Conservation (phyloP, 1,140 invertebrate genomes). For the Bombus vancouverensis region DNA sequence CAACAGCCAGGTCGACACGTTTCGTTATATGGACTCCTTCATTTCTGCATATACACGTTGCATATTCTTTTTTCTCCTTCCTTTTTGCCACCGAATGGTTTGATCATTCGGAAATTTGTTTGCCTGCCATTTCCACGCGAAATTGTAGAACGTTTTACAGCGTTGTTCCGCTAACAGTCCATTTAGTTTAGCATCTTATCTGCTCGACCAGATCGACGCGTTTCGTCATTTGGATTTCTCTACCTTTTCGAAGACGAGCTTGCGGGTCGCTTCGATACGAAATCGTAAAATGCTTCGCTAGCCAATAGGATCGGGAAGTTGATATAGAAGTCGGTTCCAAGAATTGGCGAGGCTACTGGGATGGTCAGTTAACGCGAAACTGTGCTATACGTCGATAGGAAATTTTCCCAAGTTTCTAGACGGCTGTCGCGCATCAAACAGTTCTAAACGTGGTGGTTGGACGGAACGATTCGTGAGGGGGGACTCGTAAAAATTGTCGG, state of each 20-base stretch:
- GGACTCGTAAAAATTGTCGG: conserved; percentile 14
- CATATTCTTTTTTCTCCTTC: no score
- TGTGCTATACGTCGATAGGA: not conserved
- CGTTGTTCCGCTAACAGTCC: not conserved
- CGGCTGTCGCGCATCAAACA: not conserved
- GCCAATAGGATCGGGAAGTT: no score
- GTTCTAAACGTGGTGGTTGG: not conserved
- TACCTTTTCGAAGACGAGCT: no score
- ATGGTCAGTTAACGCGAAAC: not conserved
- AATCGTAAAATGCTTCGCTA: no score
- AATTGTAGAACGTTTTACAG: not conserved
- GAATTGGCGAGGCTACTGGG: not conserved
- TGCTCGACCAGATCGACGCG: rapidly evolving
- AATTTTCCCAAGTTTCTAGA: not conserved
- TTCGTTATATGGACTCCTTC: no score
- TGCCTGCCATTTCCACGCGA: not conserved
- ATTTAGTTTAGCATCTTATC: not conserved
- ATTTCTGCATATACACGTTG: not conserved
- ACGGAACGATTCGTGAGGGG: not conserved
- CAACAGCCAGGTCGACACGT: not conserved
- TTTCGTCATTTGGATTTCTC: no score
- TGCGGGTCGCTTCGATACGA: no score
- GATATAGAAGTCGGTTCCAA: no score
- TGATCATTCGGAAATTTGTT: not conserved
- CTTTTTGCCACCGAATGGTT: rapidly evolving